Evolutionary conservation across 1,140 invertebrate genomes (phyloP), one percentile per base, ranked within the genome.

Genomic region (Lasaia peninsularis): DNA sequence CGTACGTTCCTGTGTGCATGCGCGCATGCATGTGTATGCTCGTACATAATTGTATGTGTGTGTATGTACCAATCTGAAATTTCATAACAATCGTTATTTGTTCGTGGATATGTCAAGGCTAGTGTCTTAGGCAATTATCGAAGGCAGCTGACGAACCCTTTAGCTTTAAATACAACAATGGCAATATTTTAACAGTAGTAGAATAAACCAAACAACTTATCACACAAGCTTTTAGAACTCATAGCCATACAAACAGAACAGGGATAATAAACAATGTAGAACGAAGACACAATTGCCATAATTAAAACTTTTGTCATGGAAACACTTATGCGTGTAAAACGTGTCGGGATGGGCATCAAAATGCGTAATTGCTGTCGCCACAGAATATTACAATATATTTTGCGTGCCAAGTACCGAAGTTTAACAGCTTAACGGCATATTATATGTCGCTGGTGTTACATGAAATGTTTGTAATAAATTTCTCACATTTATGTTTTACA

Each of bases 401-500:
- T 48, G 40, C 40, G 18, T 48, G 40, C 40, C 40, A 48, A 48
- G 40, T 48, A 14, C 40, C 20, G 20, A 44, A 44, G 40, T 44
- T 44, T 48, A 20, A 21, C 40, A 48, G 40, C 16, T 9, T 40
- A 18, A 40, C 37, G 37, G 18, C 16, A 18, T 40, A 40, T 40
- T 2, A 40, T 40, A 40, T 40, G 14, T 40, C 18, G 12, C 8
- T 40, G 4, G 2, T 40, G 37, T 20, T 18, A 18, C 18, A 40
- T 10, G 18, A 40, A 16, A 40, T 16, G 37, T 18, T 5, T 28
- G 2, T 20, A 2, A 40, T 40, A 10, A 18, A 40, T 2, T 20
- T 40, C 2, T 40, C 37, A 9, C 10, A 40, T 40, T 40, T 14
- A 16, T 9, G 37, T 2, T 40, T n/a, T 28, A 28, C 10, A 10